Percentiles rank a stretch among this genome's conserved stretches.
Evolutionary conservation across 1,140 invertebrate genomes (phyloP).

Genomic region (Apolygus lucorum): DNA sequence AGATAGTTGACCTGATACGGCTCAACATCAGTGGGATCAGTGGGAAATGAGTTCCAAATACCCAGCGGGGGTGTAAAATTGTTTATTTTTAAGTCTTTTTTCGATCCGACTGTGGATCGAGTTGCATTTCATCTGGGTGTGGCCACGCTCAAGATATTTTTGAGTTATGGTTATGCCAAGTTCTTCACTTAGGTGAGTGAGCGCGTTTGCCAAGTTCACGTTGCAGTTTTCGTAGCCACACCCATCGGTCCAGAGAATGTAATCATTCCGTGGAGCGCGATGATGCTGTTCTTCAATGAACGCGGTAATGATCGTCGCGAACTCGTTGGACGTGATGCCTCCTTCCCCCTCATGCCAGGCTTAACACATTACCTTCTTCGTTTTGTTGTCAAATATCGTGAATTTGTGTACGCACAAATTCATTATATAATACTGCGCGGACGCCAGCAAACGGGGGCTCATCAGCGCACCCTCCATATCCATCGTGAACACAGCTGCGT

Average conservation of each 20-base stretch:
- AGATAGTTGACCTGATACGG: too few species aligned
- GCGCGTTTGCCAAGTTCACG: conserved; percentile 36
- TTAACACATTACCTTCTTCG: conserved; percentile 36
- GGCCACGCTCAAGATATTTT: conserved; percentile 40
- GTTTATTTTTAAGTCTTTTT: too few species aligned
- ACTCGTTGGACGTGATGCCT: conserved; percentile 39
- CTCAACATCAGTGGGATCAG: too few species aligned
- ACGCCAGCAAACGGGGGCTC: conserved; percentile 36
- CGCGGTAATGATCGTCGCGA: conserved; percentile 37
- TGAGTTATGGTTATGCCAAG: conserved; percentile 36
- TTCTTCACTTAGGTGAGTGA: conserved; percentile 33
- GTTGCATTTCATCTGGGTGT: conserved; percentile 42
- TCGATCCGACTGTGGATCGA: conserved; percentile 37
- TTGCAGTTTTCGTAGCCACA: conserved; percentile 39
- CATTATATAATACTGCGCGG: conserved; percentile 41
- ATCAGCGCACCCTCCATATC: conserved; percentile 41
- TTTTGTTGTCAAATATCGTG: conserved; percentile 40
- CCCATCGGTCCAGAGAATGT: conserved; percentile 33
- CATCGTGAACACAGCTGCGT: too few species aligned
- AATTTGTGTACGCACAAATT: conserved; percentile 42
- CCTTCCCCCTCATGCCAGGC: conserved; percentile 41
- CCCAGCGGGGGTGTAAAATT: too few species aligned
- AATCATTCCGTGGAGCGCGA: neutral
- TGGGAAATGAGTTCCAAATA: too few species aligned
- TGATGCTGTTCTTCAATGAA: conserved; percentile 31